Base-by-base conservation (phyloP, 2,797 vertebrate genomes). In the Chaenodraco wilsoni region DNA sequence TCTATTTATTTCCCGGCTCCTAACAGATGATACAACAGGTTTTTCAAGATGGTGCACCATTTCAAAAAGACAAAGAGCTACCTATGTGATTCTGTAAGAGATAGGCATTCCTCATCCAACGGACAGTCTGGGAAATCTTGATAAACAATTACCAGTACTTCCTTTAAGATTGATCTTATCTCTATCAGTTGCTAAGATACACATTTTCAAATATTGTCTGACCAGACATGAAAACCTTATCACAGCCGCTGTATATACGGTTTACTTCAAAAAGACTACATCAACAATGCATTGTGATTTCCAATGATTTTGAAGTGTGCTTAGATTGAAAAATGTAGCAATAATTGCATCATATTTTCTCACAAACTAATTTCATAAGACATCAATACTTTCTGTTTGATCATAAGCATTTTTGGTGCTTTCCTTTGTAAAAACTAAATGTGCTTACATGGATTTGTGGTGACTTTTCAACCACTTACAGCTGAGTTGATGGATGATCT, bases 1-100 rank as follows among this genome's bases (percentile, higher is more conserved):
- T 52, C 67, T 72, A 78, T 65, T 50, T 58, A 46, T 54, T 15
- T 3, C 45, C 27, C 4, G 27, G 31, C 21, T 14, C n/a, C 17
- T 9, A 60, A 15, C 23, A 57, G 68, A 51, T 70, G 69, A 81
- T 58, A 74, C 49, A 87, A 88, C 89, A 61, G 84, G 89, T 92
- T 92, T 86, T 78, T 87, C 88, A 46, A 84, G 88, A 61, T 13
- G 17, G 33, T 23, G 41, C 50, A 37, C 21, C 2, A 4, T 31
- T 13, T 49, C 1, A 43, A n/a, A 27, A 21, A 54, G 5, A 44
- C 50, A 44, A 37, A 51, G 1, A 19, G 9, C 16, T 55, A 21
- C 44, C 50, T 45, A 1, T 21, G 10, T 51, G 46, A 51, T 9
- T n/a, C 14, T 5, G 15, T 37, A 33, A 56, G 16, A 12, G 61